phyloP scores from a whole-genome alignment of 2,797 vertebrate species.

The Cichlasoma orientale region DNA sequence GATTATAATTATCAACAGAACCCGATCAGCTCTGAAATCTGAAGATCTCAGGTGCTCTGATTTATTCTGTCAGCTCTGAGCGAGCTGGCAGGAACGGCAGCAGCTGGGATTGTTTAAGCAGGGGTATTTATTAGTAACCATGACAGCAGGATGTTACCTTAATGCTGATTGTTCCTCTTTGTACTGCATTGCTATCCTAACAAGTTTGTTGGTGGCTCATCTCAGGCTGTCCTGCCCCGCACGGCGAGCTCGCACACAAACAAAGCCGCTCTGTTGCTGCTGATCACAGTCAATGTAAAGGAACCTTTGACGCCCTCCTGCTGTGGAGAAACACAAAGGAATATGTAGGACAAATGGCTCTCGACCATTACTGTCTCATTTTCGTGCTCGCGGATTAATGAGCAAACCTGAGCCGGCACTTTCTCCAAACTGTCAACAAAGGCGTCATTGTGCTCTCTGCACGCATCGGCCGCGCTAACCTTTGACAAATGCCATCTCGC shows the following conservation, averaged over 20 bases:
- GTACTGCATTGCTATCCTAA: neutral
- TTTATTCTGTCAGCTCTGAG: neutral
- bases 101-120: neutral
- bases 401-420: constrained; percentile 28
- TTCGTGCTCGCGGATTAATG: constrained; percentile 8
- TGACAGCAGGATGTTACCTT: neutral
- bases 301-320: neutral
- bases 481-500: constrained; percentile 63
- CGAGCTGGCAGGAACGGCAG: neutral
- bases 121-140: neutral
- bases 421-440: constrained; percentile 56
- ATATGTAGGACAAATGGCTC: constrained; percentile 32
- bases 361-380: neutral
- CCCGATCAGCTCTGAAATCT: no score
- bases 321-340: constrained; percentile 2
- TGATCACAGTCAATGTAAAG: neutral
- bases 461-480: constrained; percentile 32
- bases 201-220: neutral
- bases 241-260: neutral
- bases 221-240: neutral
- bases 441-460: constrained; percentile 52
- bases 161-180: neutral
- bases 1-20: no score
- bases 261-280: constrained; percentile 8
- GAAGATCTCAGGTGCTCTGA: no score